Base-by-base conservation (phyloP, 2,797 vertebrate genomes). In the Ctenopoma kingsleyae region DNA sequence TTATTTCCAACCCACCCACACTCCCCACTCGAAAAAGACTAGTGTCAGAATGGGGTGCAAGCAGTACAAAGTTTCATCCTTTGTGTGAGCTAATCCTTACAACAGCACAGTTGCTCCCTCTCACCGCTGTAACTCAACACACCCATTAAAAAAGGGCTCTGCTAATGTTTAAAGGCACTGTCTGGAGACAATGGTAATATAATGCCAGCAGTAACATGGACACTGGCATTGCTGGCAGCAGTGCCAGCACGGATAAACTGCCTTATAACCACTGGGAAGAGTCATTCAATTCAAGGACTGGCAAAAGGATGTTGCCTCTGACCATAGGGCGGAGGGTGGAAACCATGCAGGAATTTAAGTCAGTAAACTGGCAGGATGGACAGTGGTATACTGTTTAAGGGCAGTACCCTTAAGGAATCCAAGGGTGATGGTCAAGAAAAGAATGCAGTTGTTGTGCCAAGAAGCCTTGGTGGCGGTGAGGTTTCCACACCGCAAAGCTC, bases 131-230 rank as follows among this genome's bases (percentile, higher is more conserved):
- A 85, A 91, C 80, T 81, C 81, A 82, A 86, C 78, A 89, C 86
- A 89, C 68, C 78, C 82, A 82, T 83, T 85, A 84, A 90, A 91
- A 83, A 86, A 79, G 68, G 60, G 72, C 70, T 77, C 69, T 72
- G 76, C 77, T 88, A 83, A 87, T 85, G 82, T 90, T 90, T 85
- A 87, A 88, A 89, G 86, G 78, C 67, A 30, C 78, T 76, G 81
- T 82, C 77, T 89, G 87, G 70, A 91, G 82, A 93, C 90, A 93
- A 93, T 88, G 79, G 86, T 71, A 87, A 91, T 56, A 76, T 70
- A 80, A 90, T 35, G 79, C 78, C 58, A 80, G 70, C 81, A 83
- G 76, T 78, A 73, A 88, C 66, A 84, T 81, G 79, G 83, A 79
- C 20, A 25, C 72, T 90, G 84, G 85, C 81, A 79, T 78, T 53